Evolutionary conservation across 2,888 invertebrate species (phyloP).

Genomic region (Creontiades dilutus): DNA sequence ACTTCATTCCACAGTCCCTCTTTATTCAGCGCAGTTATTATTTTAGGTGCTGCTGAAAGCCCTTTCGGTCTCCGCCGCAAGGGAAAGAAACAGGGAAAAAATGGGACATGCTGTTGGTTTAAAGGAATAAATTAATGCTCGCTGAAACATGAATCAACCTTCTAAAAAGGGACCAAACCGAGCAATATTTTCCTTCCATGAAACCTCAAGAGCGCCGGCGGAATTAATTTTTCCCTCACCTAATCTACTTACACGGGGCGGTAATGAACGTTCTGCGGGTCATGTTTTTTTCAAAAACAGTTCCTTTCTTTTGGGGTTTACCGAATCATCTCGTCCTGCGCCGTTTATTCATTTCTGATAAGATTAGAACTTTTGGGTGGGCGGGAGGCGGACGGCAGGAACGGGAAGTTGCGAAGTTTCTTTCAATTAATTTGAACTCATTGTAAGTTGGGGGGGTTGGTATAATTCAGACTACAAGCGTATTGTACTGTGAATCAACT

Average conservation of each 20-base stretch:
- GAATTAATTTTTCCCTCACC: conserved; percentile 44
- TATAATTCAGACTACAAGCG: not conserved
- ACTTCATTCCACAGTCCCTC: too few relatives aligned
- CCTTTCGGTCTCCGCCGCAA: too few relatives aligned
- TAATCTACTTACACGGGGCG: conserved; percentile 39
- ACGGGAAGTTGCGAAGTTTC: not conserved
- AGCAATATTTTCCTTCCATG: conserved; percentile 7
- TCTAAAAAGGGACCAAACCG: not conserved
- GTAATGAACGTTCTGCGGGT: conserved; percentile 52
- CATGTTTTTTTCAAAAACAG: conserved; percentile 28
- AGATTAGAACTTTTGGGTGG: conserved; percentile 37
- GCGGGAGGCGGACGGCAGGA: not conserved
- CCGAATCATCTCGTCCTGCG: not conserved
- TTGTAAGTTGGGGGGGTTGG: not conserved
- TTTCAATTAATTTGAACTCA: conserved; percentile 15
- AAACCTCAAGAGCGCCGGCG: conserved; percentile 34
- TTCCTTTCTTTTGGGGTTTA: not conserved
- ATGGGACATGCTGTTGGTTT: conserved; percentile 36
- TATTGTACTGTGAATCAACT: not conserved
- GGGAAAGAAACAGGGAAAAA: not conserved
- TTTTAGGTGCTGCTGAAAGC: not conserved
- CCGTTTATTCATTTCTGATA: conserved; percentile 20
- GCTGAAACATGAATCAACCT: conserved; percentile 40
- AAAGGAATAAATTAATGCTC: conserved; percentile 39
- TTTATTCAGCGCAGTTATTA: not conserved